Conservation (phyloP, 1,140 invertebrate species). For the Eriocheir sinensis region DNA sequence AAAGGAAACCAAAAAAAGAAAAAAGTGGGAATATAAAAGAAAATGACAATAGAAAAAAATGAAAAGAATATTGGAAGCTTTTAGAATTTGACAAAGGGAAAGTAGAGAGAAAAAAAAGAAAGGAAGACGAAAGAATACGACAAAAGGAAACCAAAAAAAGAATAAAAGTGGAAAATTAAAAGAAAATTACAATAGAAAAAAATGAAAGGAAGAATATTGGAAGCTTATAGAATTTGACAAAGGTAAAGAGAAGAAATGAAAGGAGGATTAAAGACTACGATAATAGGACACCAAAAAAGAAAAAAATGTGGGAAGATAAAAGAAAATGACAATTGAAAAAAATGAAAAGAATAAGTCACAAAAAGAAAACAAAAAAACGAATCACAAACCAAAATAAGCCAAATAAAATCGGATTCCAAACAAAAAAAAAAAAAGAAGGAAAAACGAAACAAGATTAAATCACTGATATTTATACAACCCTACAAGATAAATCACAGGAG, state of each 20-base stretch:
- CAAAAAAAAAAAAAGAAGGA: neutral
- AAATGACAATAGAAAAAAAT: neutral
- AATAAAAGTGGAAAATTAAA: neutral
- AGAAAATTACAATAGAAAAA: neutral
- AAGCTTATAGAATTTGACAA: neutral
- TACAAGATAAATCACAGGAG: neutral
- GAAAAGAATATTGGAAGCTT: too few relatives aligned
- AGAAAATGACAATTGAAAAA: neutral
- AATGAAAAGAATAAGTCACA: neutral
- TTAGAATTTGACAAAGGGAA: slow-evolving; percentile 31
- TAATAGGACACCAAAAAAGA: neutral
- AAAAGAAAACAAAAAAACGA: neutral
- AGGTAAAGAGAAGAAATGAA: neutral
- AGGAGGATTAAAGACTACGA: neutral
- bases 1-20: neutral
- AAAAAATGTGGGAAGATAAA: neutral
- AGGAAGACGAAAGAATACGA: neutral
- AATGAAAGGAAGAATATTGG: neutral
- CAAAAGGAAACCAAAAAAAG: neutral
- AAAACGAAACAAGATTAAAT: neutral
- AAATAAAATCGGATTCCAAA: slow-evolving; percentile 3
- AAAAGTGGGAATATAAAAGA: neutral
- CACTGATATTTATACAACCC: neutral
- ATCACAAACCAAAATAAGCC: neutral
- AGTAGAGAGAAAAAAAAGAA: neutral